Conservation (phyloP, 2,113 vertebrate genomes). For the Odocoileus virginianus region DNA sequence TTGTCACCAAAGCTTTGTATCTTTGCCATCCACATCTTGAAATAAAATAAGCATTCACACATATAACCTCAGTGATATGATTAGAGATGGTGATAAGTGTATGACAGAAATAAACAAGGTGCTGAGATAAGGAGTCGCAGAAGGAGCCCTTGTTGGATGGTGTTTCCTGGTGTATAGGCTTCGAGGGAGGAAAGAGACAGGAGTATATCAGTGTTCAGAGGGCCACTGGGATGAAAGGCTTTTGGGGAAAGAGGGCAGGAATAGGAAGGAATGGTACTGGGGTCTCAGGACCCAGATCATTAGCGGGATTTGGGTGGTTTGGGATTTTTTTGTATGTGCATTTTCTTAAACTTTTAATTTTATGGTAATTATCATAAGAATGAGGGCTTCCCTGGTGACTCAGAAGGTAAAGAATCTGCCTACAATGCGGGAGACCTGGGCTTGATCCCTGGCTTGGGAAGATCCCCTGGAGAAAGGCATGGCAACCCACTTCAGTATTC, state of each 20-base stretch:
- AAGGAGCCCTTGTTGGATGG: neutral
- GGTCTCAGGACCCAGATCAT: neutral
- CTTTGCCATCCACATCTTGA: neutral
- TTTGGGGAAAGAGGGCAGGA: neutral
- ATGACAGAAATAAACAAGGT: neutral
- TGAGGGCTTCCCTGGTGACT: neutral
- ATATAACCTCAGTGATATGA: neutral
- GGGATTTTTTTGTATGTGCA: neutral
- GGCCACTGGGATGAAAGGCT: neutral
- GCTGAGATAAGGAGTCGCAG: neutral
- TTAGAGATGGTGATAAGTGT: neutral
- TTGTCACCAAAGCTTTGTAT: neutral
- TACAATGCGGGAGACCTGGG: neutral
- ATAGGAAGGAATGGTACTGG: neutral
- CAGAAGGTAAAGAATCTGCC: neutral
- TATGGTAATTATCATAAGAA: neutral
- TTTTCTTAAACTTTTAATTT: neutral
- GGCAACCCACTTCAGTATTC: neutral
- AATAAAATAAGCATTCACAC: neutral
- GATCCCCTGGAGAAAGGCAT: neutral
- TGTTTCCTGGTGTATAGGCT: neutral
- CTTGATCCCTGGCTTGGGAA: neutral
- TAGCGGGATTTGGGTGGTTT: neutral
- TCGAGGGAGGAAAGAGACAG: fast-evolving
- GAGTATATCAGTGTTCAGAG: neutral